These are phyloP conservation scores for Microcebus jonahi DNA, from an alignment of 2,113 vertebrate genomes.

Conservation along the genomic window DNA sequence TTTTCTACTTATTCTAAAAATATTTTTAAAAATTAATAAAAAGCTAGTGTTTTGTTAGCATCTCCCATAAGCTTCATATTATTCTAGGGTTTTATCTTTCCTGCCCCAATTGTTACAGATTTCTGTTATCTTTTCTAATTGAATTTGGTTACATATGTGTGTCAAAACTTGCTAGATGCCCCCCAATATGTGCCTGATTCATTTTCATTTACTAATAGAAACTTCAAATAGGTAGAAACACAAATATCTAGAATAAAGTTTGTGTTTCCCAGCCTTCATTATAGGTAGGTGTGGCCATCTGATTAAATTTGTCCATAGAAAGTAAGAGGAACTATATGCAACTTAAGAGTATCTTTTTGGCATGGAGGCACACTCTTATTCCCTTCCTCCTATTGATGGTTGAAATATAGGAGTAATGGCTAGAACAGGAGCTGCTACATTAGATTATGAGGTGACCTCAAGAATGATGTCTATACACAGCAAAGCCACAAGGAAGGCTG, in stretches of 20 bases:
- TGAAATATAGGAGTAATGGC: not conserved
- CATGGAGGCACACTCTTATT: not conserved
- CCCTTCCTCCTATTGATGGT: not conserved
- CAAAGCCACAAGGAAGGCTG: not conserved
- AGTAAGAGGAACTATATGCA: not conserved
- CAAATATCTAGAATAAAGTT: not conserved
- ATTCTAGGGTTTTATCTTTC: not conserved
- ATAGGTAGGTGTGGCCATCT: not conserved
- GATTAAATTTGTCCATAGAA: not conserved
- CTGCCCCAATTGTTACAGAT: not conserved
- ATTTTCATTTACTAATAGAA: not conserved
- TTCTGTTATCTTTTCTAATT: not conserved
- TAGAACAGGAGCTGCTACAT: not conserved
- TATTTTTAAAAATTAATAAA: not conserved
- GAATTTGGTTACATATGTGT: not conserved
- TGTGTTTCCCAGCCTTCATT: not conserved
- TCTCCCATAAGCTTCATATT: not conserved
- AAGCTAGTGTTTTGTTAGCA: not conserved
- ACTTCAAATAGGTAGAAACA: not conserved
- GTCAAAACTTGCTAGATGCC: not conserved
- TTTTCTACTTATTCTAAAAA: conserved; percentile 7
- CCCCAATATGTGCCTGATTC: not conserved
- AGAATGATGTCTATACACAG: not conserved
- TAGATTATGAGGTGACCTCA: not conserved
- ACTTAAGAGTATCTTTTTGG: not conserved